phyloP scores from a whole-genome alignment of 2,888 invertebrate genomes.

The Tenthredo amoena region DNA sequence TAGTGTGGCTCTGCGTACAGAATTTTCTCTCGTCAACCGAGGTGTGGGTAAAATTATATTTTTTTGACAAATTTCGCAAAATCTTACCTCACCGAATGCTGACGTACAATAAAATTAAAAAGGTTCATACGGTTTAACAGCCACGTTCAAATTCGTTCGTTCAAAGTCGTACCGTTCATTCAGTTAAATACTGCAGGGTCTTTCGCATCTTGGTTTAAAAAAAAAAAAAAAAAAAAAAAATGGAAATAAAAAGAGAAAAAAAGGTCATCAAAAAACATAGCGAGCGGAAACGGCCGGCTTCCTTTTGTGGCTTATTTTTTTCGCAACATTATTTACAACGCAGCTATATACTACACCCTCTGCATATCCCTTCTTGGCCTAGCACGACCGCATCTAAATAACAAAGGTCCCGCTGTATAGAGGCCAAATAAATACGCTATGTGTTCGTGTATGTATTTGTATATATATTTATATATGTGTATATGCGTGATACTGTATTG shows the following conservation, averaged over 20 bases:
- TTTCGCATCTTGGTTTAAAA: not conserved
- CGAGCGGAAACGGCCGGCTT: conserved; percentile 33
- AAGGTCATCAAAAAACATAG: not conserved
- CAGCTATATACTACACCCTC: not conserved
- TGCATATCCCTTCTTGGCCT: conserved; percentile 16
- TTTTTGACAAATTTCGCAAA: not conserved
- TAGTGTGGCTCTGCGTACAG: not conserved
- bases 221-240: not conserved
- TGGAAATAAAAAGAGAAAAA: not conserved
- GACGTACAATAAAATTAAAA: not conserved
- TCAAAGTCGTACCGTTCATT: not conserved
- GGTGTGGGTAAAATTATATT: not conserved
- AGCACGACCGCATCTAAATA: conserved; percentile 44
- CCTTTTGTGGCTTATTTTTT: conserved; percentile 34
- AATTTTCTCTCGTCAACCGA: not conserved
- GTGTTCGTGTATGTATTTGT: not conserved
- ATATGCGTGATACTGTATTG: not conserved
- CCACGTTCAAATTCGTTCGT: not conserved
- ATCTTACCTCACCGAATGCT: not conserved
- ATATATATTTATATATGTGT: not conserved
- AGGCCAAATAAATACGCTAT: conserved; percentile 34
- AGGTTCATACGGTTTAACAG: not conserved
- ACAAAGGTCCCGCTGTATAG: conserved; percentile 28
- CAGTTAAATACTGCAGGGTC: not conserved
- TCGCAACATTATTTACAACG: conserved; percentile 26